Conservation (phyloP, 2,888 invertebrate genomes). For the Myopa tessellatipennis region DNA sequence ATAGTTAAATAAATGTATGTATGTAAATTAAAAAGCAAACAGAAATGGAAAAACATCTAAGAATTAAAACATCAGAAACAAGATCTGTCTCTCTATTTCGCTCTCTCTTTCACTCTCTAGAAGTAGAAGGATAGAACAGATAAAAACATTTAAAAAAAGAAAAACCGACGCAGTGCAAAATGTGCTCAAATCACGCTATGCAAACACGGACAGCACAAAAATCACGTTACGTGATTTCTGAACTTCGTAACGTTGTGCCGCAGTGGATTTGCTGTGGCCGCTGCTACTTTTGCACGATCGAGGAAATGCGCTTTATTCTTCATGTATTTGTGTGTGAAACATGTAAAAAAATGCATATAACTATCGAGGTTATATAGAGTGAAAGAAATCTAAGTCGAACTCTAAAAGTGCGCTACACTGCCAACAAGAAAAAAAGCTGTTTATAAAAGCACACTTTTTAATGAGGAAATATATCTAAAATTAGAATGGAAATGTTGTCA, state of each 20-base stretch:
- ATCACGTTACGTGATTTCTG: neutral
- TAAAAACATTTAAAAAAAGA: neutral
- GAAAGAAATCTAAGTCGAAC: neutral
- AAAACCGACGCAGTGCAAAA: constrained; percentile 6
- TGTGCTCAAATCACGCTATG: constrained; percentile 22
- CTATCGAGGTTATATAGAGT: neutral
- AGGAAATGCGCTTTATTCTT: neutral
- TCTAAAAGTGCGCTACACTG: neutral
- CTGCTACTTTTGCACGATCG: neutral
- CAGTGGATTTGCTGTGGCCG: neutral
- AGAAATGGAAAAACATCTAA: neutral
- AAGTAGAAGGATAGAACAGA: neutral
- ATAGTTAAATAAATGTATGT: constrained; percentile 1
- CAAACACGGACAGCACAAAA: neutral
- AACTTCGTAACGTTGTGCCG: constrained; percentile 10
- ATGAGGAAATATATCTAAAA: no score
- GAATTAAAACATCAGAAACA: neutral
- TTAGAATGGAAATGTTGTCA: no score
- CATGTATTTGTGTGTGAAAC: neutral
- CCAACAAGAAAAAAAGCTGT: no score
- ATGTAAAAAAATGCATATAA: neutral
- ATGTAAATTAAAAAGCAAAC: neutral
- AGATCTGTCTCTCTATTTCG: no score
- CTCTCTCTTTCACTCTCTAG: neutral
- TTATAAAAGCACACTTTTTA: no score